Percentiles rank a stretch among this genome's conserved stretches.
These are phyloP conservation scores for Amblyjoppa fuscipennis DNA, from an alignment of 2,888 invertebrate species.

Conservation along the genomic window DNA sequence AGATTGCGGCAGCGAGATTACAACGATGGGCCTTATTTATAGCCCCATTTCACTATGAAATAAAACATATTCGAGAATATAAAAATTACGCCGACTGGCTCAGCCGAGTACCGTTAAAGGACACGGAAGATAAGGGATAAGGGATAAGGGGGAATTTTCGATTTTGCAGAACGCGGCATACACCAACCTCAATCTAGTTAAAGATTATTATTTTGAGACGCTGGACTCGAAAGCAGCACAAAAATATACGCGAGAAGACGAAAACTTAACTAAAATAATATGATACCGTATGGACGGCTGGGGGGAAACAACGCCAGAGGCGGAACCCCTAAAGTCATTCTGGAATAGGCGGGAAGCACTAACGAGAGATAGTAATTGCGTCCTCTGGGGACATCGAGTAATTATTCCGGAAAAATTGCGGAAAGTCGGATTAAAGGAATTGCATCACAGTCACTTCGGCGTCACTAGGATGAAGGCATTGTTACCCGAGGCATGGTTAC, in stretches of 20 bases:
- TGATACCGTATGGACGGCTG: constrained; percentile 48
- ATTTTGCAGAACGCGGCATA: constrained; percentile 18
- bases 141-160: background rate
- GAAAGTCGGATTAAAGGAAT: constrained; percentile 63
- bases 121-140: constrained; percentile 6
- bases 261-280: constrained; percentile 52
- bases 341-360: constrained; percentile 57
- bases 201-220: constrained; percentile 43
- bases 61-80: constrained; percentile 35
- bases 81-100: constrained; percentile 60
- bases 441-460: constrained; percentile 72
- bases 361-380: constrained; percentile 43
- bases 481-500: constrained; percentile 70
- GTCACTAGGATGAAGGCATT: constrained; percentile 73
- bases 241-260: constrained; percentile 39
- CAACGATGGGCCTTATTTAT: constrained; percentile 64
- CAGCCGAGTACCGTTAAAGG: constrained; percentile 37
- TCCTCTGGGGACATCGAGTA: constrained; percentile 64
- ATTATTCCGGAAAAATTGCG: constrained; percentile 57
- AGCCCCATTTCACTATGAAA: constrained; percentile 54
- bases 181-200: constrained; percentile 18
- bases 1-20: constrained; percentile 56
- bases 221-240: constrained; percentile 41
- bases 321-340: constrained; percentile 21
- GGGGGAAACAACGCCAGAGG: constrained; percentile 42